Evolutionary conservation across 30 jellyfish, hydroid and myxozoan species (phyloP).

Genomic region (Mastigias papua): DNA sequence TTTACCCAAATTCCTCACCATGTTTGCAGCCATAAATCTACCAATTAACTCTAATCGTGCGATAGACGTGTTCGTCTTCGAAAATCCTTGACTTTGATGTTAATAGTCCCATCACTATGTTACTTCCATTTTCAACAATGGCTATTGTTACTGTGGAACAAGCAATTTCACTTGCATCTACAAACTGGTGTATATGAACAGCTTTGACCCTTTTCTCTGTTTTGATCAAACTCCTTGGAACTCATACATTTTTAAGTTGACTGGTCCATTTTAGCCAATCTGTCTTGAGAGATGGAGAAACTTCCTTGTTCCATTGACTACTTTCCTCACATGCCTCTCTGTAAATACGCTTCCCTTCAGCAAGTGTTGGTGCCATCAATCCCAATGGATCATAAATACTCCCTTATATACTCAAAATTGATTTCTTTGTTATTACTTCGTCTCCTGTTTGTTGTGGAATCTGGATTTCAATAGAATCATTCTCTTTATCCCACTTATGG

Average conservation of each 20-base stretch:
- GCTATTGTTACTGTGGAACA: conserved; percentile 44
- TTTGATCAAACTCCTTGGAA: conserved; percentile 47
- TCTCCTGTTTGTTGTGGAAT: background rate
- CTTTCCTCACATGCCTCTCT: conserved; percentile 40
- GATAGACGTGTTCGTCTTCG: conserved; percentile 65
- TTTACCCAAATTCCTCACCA: conserved; percentile 42
- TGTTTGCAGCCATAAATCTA: conserved; percentile 76
- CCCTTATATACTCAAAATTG: conserved; percentile 31
- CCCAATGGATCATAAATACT: conserved; percentile 30
- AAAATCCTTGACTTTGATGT: conserved; percentile 56
- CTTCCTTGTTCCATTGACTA: conserved; percentile 46
- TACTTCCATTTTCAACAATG: conserved; percentile 45
- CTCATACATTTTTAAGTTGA: conserved; percentile 2
- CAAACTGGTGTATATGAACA: conserved; percentile 62
- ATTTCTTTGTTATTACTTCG: conserved; percentile 4
- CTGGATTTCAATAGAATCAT: conserved; percentile 35
- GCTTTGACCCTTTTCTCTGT: conserved; percentile 12
- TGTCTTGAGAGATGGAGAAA: conserved; percentile 23
- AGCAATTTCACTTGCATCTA: conserved; percentile 77
- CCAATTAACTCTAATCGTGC: conserved; percentile 73
- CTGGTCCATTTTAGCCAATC: conserved; percentile 24
- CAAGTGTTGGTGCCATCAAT: conserved; percentile 33
- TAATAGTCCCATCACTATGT: conserved; percentile 57
- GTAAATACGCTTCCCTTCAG: conserved; percentile 48
- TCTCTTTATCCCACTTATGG: conserved; percentile 7